Percentiles rank a stretch among this genome's conserved stretches.
These are phyloP conservation scores for Amyelois transitella DNA, from an alignment of 1,140 invertebrate genomes.

Conservation along the genomic window DNA sequence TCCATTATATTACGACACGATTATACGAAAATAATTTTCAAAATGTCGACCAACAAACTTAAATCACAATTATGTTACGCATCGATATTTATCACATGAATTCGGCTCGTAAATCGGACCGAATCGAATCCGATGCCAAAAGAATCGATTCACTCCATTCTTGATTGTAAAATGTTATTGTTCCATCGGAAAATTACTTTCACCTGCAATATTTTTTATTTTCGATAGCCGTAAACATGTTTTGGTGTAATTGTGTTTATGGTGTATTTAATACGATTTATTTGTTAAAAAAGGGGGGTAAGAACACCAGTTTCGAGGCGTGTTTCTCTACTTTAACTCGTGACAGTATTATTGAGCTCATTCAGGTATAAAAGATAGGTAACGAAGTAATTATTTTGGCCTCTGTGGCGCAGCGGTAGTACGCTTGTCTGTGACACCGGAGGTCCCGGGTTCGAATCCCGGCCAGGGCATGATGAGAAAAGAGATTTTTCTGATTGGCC, in stretches of 20 bases:
- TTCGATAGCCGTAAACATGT: not conserved
- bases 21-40: not conserved
- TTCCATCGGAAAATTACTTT: conserved; percentile 22
- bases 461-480: too few relatives aligned
- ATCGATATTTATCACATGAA: conserved; percentile 28
- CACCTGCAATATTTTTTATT: conserved; percentile 1
- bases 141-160: conserved; percentile 7
- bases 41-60: conserved; percentile 5
- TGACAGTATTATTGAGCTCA: too few relatives aligned
- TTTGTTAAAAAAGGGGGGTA: not conserved
- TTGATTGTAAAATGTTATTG: conserved; percentile 30
- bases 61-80: conserved; percentile 22
- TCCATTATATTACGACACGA: not conserved
- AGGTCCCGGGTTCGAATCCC: too few relatives aligned
- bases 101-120: conserved; percentile 34
- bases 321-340: too few relatives aligned
- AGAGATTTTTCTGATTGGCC: too few relatives aligned
- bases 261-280: not conserved
- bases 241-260: not conserved
- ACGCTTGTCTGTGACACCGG: too few relatives aligned
- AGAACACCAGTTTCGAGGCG: too few relatives aligned
- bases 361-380: too few relatives aligned
- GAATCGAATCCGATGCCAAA: conserved; percentile 34
- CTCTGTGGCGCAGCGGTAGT: too few relatives aligned
- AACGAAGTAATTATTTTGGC: too few relatives aligned